Percentiles rank a stretch among this genome's conserved stretches.
These are phyloP conservation scores for Diabrotica balteata DNA, from an alignment of 2,888 invertebrate species.

Conservation along the genomic window DNA sequence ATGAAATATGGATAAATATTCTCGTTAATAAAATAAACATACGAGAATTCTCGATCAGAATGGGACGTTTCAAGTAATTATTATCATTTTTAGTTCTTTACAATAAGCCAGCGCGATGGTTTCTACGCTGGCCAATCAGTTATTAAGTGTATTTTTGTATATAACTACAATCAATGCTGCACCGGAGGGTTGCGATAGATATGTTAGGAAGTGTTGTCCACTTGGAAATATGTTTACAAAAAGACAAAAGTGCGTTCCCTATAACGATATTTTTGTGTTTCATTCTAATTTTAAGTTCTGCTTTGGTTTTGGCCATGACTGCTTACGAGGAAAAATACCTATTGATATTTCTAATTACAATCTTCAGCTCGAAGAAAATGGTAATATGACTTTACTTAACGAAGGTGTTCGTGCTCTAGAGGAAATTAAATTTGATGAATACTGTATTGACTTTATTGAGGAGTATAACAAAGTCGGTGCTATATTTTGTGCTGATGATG, in stretches of 20 bases:
- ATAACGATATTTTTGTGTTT: constrained; percentile 8
- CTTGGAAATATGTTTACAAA: constrained; percentile 28
- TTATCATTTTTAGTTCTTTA: constrained; percentile 30
- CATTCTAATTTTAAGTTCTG: constrained; percentile 16
- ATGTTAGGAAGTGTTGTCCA: constrained; percentile 40
- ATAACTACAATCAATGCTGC: background rate
- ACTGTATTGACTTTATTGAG: constrained; percentile 42
- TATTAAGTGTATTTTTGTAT: background rate
- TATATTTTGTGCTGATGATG: constrained; percentile 32
- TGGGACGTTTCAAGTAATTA: constrained; percentile 6
- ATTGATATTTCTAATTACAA: constrained; percentile 14
- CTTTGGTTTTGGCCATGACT: constrained; percentile 30
- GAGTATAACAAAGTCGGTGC: constrained; percentile 32
- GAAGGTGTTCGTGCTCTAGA: background rate
- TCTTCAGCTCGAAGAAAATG: constrained; percentile 24
- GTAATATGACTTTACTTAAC: constrained; percentile 25
- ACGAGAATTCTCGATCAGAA: constrained; percentile 34
- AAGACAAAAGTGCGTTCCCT: constrained; percentile 35
- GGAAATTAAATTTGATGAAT: constrained; percentile 29
- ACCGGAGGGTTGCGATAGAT: background rate
- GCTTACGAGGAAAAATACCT: constrained; percentile 21
- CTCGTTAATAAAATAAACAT: constrained; percentile 39
- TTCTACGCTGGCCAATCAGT: constrained; percentile 5
- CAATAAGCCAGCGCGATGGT: constrained; percentile 15
- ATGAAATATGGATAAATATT: constrained; percentile 26